Conservation (phyloP, 2,888 invertebrate species). For the Nomada fabriciana region DNA sequence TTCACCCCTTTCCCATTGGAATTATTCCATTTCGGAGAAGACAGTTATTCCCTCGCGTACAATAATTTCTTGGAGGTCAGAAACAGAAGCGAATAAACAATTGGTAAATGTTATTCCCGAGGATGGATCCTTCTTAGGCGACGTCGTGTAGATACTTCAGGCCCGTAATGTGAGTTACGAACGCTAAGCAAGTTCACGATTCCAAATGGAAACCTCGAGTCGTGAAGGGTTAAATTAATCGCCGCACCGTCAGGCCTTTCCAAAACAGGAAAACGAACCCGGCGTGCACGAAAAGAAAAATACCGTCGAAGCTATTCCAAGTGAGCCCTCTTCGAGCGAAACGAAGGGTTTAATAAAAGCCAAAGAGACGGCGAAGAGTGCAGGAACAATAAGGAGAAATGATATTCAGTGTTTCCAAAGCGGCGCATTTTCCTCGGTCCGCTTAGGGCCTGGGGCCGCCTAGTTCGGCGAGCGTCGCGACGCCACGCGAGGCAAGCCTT, state of each 20-base stretch:
- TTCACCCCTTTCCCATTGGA: too few species aligned
- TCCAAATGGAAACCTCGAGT: too few species aligned
- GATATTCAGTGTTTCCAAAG: constrained; percentile 55
- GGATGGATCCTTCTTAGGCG: too few species aligned
- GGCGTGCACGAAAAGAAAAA: background rate
- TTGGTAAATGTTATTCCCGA: too few species aligned
- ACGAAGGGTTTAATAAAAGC: background rate
- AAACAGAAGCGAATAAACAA: too few species aligned
- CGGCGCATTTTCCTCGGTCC: constrained; percentile 58
- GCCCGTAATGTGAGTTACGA: too few species aligned
- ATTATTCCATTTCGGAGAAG: too few species aligned
- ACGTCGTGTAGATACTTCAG: too few species aligned
- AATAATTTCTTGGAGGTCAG: too few species aligned
- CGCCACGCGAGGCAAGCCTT: constrained; percentile 82
- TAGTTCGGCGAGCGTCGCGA: constrained; percentile 82
- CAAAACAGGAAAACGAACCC: constrained; percentile 9
- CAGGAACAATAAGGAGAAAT: constrained; percentile 21
- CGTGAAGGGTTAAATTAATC: background rate
- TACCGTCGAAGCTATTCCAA: background rate
- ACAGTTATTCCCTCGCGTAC: too few species aligned
- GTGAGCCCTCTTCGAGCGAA: background rate
- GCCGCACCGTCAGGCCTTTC: background rate
- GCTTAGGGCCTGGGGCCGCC: constrained; percentile 75
- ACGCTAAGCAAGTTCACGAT: too few species aligned
- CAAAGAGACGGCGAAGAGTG: background rate